Evolutionary conservation across 2,113 vertebrate genomes (phyloP).

Genomic region (Anguilla japonica): DNA sequence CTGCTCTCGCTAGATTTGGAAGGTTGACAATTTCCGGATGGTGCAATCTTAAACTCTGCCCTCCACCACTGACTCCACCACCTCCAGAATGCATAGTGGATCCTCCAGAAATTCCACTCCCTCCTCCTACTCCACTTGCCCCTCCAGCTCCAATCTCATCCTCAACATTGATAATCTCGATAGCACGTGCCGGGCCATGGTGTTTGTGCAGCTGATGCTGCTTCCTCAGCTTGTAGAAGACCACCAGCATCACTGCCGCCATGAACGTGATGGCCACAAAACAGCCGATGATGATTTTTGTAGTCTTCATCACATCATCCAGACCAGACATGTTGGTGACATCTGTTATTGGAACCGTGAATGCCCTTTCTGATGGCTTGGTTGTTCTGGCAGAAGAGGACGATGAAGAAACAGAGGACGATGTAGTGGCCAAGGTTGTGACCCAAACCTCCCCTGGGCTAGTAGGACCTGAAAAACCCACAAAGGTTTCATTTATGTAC

Average conservation of each 20-base stretch:
- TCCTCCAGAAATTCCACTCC: slow-evolving; percentile 70
- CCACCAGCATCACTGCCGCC: slow-evolving; percentile 92
- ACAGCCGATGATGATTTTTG: slow-evolving; percentile 94
- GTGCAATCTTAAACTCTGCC: slow-evolving; percentile 66
- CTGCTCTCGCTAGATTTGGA: slow-evolving; percentile 76
- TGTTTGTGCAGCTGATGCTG: slow-evolving; percentile 94
- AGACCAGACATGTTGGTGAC: slow-evolving; percentile 82
- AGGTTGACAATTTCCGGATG: slow-evolving; percentile 79
- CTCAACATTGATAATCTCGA: slow-evolving; percentile 93
- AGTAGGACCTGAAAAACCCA: slow-evolving; percentile 76
- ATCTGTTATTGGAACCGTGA: slow-evolving; percentile 84
- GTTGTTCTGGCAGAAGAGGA: slow-evolving; percentile 78
- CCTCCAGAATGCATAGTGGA: slow-evolving; percentile 61
- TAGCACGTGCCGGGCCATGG: slow-evolving; percentile 84
- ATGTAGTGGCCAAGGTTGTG: slow-evolving; percentile 54
- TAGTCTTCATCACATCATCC: slow-evolving; percentile 93
- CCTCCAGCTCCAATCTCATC: slow-evolving; percentile 81
- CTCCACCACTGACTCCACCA: slow-evolving; percentile 50
- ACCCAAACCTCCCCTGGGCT: slow-evolving; percentile 58
- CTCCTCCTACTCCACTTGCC: slow-evolving; percentile 48
- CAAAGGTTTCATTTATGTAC: slow-evolving; percentile 74
- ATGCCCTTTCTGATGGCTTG: slow-evolving; percentile 72
- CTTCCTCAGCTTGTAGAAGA: slow-evolving; percentile 91
- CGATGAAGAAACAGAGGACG: slow-evolving; percentile 69
- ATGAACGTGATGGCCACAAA: slow-evolving; percentile 95